Conservation (phyloP, 2,797 vertebrate genomes). For the Neosalanx taihuensis region DNA sequence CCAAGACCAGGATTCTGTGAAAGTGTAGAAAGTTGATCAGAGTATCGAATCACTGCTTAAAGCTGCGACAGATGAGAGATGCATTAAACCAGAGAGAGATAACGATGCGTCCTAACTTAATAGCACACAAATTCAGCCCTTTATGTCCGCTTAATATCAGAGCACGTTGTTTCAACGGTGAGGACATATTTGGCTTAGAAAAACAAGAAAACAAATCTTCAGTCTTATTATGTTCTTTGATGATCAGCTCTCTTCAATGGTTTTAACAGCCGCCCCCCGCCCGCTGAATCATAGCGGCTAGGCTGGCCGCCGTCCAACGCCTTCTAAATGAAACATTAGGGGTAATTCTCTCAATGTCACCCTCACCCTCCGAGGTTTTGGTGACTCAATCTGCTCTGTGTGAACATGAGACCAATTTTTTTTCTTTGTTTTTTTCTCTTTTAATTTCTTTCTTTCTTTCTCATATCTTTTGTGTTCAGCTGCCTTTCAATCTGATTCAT, state of each 20-base stretch:
- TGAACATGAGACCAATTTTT: background rate
- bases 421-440: no score
- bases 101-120: no score
- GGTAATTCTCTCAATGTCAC: background rate
- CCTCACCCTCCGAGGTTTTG: background rate
- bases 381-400: background rate
- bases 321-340: slow-evolving; percentile 14
- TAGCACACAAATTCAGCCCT: no score
- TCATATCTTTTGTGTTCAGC: no score
- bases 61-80: background rate
- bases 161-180: no score
- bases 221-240: background rate
- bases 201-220: background rate
- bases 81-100: background rate
- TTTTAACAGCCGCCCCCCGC: background rate
- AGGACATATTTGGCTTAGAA: background rate
- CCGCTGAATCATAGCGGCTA: background rate
- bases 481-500: background rate
- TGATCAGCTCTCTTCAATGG: background rate
- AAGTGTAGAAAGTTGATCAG: background rate
- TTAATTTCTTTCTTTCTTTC: no score
- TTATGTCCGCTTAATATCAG: no score
- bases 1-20: background rate
- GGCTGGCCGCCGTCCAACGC: slow-evolving; percentile 2
- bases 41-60: background rate